Conservation (phyloP, 2,888 invertebrate species). For the Biston betularia region DNA sequence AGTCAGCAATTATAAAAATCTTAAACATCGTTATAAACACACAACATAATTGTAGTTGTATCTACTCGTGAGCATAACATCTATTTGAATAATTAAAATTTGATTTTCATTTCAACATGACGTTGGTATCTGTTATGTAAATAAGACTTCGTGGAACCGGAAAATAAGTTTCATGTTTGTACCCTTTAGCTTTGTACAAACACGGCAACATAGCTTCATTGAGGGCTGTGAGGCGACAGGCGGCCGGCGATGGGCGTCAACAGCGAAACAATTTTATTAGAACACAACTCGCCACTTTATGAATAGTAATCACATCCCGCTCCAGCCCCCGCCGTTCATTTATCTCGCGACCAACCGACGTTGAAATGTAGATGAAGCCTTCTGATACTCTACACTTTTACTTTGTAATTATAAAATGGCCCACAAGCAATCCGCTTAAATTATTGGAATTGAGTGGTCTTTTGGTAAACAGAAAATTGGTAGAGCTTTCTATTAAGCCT, state of each 20-base stretch:
- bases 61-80: neutral
- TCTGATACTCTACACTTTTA: constrained; percentile 67
- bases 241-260: constrained; percentile 35
- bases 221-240: constrained; percentile 35
- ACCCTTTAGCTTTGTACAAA: constrained; percentile 59
- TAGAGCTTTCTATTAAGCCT: constrained; percentile 21
- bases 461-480: constrained; percentile 32
- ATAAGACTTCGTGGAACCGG: constrained; percentile 65
- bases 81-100: constrained; percentile 39
- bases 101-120: constrained; percentile 51
- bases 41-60: too few species aligned
- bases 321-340: constrained; percentile 62
- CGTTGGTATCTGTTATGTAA: constrained; percentile 65
- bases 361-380: constrained; percentile 76
- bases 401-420: constrained; percentile 63
- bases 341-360: constrained; percentile 66
- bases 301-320: constrained; percentile 75
- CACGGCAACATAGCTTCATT: constrained; percentile 41
- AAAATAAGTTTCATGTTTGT: constrained; percentile 68
- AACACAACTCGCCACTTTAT: constrained; percentile 68
- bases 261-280: constrained; percentile 64
- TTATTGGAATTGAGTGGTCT: constrained; percentile 43
- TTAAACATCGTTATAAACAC: too few species aligned
- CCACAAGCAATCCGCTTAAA: constrained; percentile 56
- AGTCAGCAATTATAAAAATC: too few species aligned